Evolutionary conservation across 2,888 invertebrate species (phyloP), one percentile per base, ranked within the genome.

Genomic region (Cheilosia impressa): DNA sequence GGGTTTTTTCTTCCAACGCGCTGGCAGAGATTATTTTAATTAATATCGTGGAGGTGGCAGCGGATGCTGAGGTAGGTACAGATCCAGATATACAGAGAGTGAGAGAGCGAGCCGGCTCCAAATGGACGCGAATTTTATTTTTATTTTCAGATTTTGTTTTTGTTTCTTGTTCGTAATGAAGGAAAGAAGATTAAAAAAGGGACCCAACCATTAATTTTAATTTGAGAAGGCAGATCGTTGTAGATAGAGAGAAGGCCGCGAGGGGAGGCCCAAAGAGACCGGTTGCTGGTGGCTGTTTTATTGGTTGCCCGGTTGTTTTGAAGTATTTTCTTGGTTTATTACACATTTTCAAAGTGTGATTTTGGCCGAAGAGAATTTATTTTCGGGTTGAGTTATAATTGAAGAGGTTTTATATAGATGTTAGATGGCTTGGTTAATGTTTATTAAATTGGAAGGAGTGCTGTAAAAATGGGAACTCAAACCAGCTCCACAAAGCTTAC

Each of bases 111-210:
- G 34, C 17, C 53, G n/a, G 41, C 17, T 47, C 43, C 43, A 55
- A 65, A 57, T 62, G 69, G 73, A 83, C 69, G 82, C 78, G 73
- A 83, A 75, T 69, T 79, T 65, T 58, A 19, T 69, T 45, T 65
- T 69, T 66, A 22, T 71, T 65, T 27, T 27, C n/a, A 17, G 17
- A n/a, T 66, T 66, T 53, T 65, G 34, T 27, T 69, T 79, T 57
- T 65, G n/a, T 22, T 71, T 77, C 57, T 57, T 53, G 31, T 63
- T 65, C 38, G 71, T 72, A 62, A 71, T 62, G 75, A 79, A 58
- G 82, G 58, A 85, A 68, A 71, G 69, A 84, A 79, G 75, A 85
- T 85, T 80, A 85, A 80, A 85, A 82, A 85, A 85, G 80, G 85
- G 85, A 80, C 85, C 76, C 62, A 58, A 27, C 80, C 80, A 85